A percentile compares a stretch with the other conserved stretches of the same genome.
These are phyloP conservation scores for Andricus grossulariae DNA, from an alignment of 1,140 invertebrate species.

Conservation along the genomic window DNA sequence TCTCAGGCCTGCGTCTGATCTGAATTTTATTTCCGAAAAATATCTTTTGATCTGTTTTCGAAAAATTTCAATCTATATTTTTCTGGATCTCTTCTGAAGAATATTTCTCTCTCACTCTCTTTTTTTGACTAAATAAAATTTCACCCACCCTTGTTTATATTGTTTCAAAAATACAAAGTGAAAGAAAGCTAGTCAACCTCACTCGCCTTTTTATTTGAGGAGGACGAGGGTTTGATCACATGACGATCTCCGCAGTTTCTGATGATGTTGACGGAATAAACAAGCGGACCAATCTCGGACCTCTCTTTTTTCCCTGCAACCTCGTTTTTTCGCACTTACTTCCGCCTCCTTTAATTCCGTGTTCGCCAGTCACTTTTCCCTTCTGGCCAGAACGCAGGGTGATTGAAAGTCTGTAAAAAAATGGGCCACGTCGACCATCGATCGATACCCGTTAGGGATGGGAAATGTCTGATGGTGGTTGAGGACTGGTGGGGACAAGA, in stretches of 20 bases:
- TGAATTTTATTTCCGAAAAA: too few species aligned
- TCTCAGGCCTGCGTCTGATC: too few species aligned
- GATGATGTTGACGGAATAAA: slow-evolving; percentile 6
- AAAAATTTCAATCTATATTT: too few species aligned
- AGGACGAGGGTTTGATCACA: background rate
- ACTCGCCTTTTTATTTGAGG: background rate
- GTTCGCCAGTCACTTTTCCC: background rate
- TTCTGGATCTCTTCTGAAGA: too few species aligned
- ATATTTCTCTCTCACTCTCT: too few species aligned
- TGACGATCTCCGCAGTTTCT: background rate
- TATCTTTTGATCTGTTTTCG: too few species aligned
- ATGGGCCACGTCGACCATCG: slow-evolving; percentile 15
- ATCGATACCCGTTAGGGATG: slow-evolving; percentile 8
- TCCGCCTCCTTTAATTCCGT: background rate
- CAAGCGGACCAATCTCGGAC: background rate
- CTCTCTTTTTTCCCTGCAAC: background rate
- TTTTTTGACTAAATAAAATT: too few species aligned
- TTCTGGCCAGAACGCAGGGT: background rate
- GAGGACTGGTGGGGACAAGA: background rate
- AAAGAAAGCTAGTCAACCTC: slow-evolving; percentile 9
- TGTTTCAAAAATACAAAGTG: background rate
- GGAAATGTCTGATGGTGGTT: background rate
- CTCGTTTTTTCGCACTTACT: background rate
- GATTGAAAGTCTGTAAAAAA: slow-evolving; percentile 23
- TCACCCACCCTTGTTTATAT: background rate